Percentiles rank a stretch among this genome's conserved stretches.
Evolutionary conservation across 2,113 vertebrate genomes (phyloP).

Genomic region (Scophthalmus maximus): DNA sequence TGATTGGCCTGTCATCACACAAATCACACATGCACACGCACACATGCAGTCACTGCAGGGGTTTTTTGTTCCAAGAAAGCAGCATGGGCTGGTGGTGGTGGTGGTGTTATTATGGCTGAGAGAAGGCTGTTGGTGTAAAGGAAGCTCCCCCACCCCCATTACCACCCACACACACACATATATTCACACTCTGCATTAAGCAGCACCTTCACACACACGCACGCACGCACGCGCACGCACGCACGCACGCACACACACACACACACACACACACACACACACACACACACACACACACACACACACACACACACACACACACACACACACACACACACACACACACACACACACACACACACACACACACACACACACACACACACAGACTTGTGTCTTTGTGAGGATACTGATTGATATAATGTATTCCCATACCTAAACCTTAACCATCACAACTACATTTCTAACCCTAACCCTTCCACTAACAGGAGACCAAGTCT

Average conservation of each 20-base stretch:
- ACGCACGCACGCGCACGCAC: neutral
- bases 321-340: slow-evolving; percentile 7
- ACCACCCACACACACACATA: slow-evolving; percentile 27
- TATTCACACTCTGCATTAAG: slow-evolving; percentile 2
- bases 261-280: too few relatives aligned
- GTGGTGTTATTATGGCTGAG: slow-evolving; percentile 27
- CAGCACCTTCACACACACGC: neutral
- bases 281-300: neutral
- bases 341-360: neutral
- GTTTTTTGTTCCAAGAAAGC: neutral
- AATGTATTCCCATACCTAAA: neutral
- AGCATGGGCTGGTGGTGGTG: too few relatives aligned
- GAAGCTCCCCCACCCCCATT: neutral
- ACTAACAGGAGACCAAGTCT: neutral
- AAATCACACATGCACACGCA: slow-evolving; percentile 27
- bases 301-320: slow-evolving; percentile 27
- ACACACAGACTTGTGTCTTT: neutral
- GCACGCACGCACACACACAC: slow-evolving; percentile 3
- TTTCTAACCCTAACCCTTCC: neutral
- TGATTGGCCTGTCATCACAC: too few relatives aligned
- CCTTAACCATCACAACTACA: neutral
- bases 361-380: neutral
- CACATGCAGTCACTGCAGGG: slow-evolving; percentile 13
- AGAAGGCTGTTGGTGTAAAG: slow-evolving; percentile 39
- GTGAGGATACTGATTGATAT: neutral